Conservation (phyloP, 2,888 invertebrate species). For the Nomada lathburiana region DNA sequence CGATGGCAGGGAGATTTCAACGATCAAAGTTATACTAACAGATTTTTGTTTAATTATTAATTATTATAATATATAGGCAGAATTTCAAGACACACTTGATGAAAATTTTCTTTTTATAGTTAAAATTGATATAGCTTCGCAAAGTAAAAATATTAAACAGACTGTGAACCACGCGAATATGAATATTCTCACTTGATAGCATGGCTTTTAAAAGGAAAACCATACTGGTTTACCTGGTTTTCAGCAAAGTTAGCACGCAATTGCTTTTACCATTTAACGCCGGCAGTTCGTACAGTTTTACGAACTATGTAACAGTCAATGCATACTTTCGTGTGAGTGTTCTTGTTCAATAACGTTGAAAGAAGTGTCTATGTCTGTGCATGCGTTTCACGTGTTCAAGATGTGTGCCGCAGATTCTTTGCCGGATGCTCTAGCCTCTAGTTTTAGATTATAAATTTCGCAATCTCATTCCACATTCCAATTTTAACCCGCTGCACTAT, state of each 20-base stretch:
- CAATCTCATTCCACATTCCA: conserved; percentile 49
- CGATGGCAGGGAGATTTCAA: background rate
- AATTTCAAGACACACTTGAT: background rate
- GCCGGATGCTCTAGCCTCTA: conserved; percentile 20
- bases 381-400: background rate
- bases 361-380: background rate
- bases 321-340: background rate
- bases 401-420: conserved; percentile 29
- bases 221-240: conserved; percentile 9
- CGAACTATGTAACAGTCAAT: background rate
- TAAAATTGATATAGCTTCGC: background rate
- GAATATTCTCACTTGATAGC: background rate
- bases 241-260: background rate
- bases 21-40: background rate
- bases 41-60: background rate
- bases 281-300: conserved; percentile 8
- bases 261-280: conserved; percentile 1
- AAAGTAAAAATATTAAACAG: background rate
- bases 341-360: background rate
- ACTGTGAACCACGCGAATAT: background rate
- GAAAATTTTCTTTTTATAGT: background rate
- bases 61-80: background rate
- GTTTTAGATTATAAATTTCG: conserved; percentile 52
- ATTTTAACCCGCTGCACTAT: conserved; percentile 36
- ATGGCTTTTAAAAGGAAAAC: background rate